Evolutionary conservation across 2,797 vertebrate genomes (phyloP).

Genomic region (Eleutherodactylus coqui): DNA sequence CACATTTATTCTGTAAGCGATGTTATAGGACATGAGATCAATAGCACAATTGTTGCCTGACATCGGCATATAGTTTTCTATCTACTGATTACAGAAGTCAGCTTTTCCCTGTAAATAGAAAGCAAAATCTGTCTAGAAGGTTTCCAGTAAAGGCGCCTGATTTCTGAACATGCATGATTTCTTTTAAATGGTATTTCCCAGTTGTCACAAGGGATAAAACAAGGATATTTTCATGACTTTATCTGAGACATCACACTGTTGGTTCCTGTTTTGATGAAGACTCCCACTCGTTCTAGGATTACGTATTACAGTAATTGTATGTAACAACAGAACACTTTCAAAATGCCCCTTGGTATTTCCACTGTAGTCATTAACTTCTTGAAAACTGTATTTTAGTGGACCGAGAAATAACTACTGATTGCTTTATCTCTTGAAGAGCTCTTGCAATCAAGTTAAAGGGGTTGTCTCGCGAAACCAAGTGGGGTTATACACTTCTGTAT

Average conservation of each 20-base stretch:
- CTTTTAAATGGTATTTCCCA: background rate
- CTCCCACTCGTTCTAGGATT: background rate
- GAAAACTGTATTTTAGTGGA: background rate
- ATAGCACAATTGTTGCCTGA: background rate
- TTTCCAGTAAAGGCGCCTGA: background rate
- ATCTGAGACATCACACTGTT: background rate
- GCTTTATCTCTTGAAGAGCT: no score
- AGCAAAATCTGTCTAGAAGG: background rate
- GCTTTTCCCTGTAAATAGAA: background rate
- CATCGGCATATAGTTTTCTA: background rate
- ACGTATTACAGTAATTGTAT: background rate
- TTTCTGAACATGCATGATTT: background rate
- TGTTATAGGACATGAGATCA: background rate
- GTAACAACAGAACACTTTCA: background rate
- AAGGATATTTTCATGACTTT: background rate
- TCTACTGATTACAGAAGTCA: background rate
- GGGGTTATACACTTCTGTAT: no score
- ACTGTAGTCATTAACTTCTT: background rate
- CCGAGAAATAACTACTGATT: no score
- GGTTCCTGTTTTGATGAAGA: background rate
- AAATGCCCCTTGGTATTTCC: background rate
- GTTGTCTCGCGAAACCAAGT: no score
- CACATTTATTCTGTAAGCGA: background rate
- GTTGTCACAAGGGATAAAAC: background rate
- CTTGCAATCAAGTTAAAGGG: no score